phyloP scores from a whole-genome alignment of 2,888 invertebrate genomes.

The Axea sp. region DNA sequence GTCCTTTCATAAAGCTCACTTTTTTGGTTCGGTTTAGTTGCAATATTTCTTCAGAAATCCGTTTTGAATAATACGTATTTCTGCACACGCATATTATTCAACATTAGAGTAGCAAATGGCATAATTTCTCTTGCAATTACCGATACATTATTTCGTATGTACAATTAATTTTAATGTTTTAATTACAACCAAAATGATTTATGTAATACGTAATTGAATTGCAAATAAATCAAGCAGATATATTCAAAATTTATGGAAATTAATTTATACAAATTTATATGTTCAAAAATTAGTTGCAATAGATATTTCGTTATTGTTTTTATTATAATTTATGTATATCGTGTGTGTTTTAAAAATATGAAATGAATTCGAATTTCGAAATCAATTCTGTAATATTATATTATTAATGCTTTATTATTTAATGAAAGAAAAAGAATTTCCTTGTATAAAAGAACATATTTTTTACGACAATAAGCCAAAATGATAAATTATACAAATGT shows the following conservation, averaged over 20 bases:
- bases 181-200: constrained; percentile 41
- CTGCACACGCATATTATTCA: constrained; percentile 35
- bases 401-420: too few relatives aligned
- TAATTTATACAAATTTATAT: constrained; percentile 7
- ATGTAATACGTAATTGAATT: constrained; percentile 31
- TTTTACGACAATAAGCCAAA: too few relatives aligned
- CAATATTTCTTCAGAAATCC: constrained; percentile 28
- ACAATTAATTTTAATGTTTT: constrained; percentile 39
- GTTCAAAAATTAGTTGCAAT: neutral
- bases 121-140: constrained; percentile 49
- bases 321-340: too few relatives aligned
- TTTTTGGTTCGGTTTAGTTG: constrained; percentile 61
- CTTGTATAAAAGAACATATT: too few relatives aligned
- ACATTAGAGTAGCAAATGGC: constrained; percentile 42
- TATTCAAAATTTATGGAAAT: constrained; percentile 8
- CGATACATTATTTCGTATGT: constrained; percentile 42
- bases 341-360: too few relatives aligned
- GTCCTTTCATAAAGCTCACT: constrained; percentile 22
- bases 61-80: constrained; percentile 11
- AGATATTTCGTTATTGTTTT: neutral
- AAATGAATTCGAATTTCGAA: too few relatives aligned
- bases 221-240: constrained; percentile 6
- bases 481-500: too few relatives aligned
- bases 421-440: too few relatives aligned
- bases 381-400: too few relatives aligned